Evolutionary conservation across 2,797 vertebrate species (phyloP).

Genomic region (Sarcophilus harrisii): DNA sequence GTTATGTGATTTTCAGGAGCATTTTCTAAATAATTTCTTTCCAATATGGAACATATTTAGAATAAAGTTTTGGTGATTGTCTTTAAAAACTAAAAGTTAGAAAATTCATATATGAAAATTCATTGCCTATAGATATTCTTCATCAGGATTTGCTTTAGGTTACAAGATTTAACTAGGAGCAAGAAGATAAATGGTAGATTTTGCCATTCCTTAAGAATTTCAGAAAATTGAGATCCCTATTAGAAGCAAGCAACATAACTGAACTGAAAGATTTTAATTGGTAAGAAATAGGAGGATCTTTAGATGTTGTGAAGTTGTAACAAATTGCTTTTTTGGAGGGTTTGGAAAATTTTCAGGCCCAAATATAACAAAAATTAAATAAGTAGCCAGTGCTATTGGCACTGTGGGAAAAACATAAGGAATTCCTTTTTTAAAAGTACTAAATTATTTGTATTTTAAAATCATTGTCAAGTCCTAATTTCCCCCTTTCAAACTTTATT

Average conservation of each 20-base stretch:
- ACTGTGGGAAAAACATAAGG: neutral
- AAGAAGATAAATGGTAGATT: neutral
- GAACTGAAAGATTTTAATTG: neutral
- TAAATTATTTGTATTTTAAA: neutral
- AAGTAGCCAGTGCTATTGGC: neutral
- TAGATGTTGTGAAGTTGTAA: neutral
- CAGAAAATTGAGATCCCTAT: neutral
- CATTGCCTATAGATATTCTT: constrained; percentile 1
- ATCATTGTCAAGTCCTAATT: neutral
- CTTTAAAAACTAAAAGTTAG: neutral
- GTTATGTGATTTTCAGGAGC: neutral
- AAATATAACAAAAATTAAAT: neutral
- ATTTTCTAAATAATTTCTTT: neutral
- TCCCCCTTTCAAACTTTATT: neutral
- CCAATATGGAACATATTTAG: neutral
- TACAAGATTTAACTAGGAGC: neutral
- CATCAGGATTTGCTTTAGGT: neutral
- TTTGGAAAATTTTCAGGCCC: neutral
- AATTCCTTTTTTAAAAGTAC: neutral
- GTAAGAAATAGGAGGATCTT: neutral
- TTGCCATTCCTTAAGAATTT: neutral
- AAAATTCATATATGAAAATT: neutral
- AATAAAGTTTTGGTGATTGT: neutral
- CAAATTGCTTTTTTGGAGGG: neutral
- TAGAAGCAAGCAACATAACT: neutral